Conservation (phyloP, 2,797 vertebrate genomes). For the Hybognathus amarus region DNA sequence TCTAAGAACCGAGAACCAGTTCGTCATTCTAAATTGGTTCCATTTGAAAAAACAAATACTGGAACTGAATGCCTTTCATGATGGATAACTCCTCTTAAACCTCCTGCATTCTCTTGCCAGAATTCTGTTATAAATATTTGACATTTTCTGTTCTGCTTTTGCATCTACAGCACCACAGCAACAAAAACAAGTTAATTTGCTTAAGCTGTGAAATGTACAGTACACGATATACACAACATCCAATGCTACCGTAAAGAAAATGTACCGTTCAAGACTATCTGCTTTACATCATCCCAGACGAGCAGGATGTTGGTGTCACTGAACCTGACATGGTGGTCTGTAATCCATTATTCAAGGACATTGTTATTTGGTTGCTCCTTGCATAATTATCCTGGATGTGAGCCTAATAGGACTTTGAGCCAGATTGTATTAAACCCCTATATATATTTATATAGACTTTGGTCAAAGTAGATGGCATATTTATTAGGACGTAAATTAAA, state of each 20-base stretch:
- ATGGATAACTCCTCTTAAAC: not conserved
- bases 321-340: constrained; percentile 41
- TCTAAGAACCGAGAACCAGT: not conserved
- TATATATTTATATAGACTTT: not conserved
- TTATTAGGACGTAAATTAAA: not conserved
- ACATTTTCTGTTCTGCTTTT: not conserved
- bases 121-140: not conserved
- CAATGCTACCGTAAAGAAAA: constrained; percentile 2
- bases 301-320: constrained; percentile 33
- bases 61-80: not conserved
- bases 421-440: not conserved
- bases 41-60: not conserved
- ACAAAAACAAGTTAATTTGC: not conserved
- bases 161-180: not conserved
- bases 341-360: constrained; percentile 29
- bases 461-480: not conserved
- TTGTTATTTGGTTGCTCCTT: constrained; percentile 10
- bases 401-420: constrained; percentile 8
- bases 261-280: constrained; percentile 26
- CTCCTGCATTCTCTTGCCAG: not conserved
- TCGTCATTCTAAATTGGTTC: not conserved
- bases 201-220: not conserved
- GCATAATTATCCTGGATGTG: constrained; percentile 1
- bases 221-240: not conserved
- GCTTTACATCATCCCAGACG: constrained; percentile 25